A percentile compares a stretch with the other conserved stretches of the same genome.
Evolutionary conservation across 2,888 invertebrate genomes (phyloP).

Genomic region (Apamea monoglypha): DNA sequence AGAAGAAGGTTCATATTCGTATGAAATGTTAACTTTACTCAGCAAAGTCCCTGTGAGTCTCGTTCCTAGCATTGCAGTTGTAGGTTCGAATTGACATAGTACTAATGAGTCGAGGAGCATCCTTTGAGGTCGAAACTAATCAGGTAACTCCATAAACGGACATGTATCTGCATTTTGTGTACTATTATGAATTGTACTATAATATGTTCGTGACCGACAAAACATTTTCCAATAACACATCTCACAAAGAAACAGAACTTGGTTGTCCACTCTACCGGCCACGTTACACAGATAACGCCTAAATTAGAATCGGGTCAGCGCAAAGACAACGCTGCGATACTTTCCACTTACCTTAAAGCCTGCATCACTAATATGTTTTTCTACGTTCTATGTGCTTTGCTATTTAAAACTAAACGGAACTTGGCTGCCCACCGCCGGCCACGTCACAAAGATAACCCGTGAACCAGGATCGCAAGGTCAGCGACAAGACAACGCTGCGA

Average conservation of each 20-base stretch:
- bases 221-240: neutral
- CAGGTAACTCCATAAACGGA: neutral
- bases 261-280: neutral
- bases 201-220: too few species aligned
- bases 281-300: neutral
- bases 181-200: neutral
- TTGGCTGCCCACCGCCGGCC: neutral
- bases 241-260: neutral
- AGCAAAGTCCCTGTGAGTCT: too few species aligned
- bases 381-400: neutral
- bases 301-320: neutral
- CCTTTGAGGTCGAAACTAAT: neutral
- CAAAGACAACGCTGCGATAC: neutral
- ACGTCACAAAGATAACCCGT: conserved; percentile 54
- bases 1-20: neutral
- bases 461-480: conserved; percentile 59
- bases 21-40: too few species aligned
- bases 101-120: neutral
- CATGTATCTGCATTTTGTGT: neutral
- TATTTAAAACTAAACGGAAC: neutral
- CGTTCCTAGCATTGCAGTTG: neutral
- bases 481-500: conserved; percentile 55
- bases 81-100: too few species aligned
- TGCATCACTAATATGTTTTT: neutral
- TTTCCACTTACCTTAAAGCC: neutral